These are phyloP conservation scores for Eptesicus fuscus DNA, from an alignment of 2,113 vertebrate species.

Conservation along the genomic window DNA sequence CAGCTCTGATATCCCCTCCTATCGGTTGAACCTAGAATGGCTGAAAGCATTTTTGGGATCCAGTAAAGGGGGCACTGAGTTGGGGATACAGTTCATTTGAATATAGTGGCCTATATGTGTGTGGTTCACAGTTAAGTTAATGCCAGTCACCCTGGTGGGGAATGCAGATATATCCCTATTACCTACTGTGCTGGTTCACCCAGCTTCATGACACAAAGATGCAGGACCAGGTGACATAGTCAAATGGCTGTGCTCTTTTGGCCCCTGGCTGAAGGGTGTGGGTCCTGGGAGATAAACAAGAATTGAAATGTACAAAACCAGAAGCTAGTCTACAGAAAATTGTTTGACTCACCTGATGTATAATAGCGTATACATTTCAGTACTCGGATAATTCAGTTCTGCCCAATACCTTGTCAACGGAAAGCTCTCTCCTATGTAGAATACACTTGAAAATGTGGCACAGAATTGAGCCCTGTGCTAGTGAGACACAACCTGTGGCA, in stretches of 20 bases:
- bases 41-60: neutral
- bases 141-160: neutral
- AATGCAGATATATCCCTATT: neutral
- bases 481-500: neutral
- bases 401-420: neutral
- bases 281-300: neutral
- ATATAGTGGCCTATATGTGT: neutral
- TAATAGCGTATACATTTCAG: neutral
- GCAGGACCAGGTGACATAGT: neutral
- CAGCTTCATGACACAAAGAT: neutral
- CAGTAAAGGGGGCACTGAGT: neutral
- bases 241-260: neutral
- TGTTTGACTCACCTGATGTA: neutral
- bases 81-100: neutral
- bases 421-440: neutral
- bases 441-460: neutral
- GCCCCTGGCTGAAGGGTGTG: neutral
- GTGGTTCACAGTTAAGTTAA: neutral
- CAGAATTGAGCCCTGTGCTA: neutral
- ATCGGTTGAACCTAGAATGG: neutral
- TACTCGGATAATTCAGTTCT: slow-evolving; percentile 1
- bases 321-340: neutral
- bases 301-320: neutral
- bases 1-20: neutral
- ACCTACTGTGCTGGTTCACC: neutral